phyloP scores from a whole-genome alignment of 2,888 invertebrate species.

The Synergus umbraculus region DNA sequence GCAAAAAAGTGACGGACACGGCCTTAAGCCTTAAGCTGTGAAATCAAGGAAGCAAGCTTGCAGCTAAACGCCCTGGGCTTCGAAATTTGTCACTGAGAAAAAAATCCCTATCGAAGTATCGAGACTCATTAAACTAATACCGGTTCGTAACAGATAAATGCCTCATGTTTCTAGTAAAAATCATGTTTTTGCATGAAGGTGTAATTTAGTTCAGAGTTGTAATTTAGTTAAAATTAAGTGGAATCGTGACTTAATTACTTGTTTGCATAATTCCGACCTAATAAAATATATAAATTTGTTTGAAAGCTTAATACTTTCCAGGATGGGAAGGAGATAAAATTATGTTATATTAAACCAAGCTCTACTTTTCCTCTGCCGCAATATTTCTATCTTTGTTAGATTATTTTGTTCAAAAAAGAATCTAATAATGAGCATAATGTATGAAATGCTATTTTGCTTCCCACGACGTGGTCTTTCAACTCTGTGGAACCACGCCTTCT shows the following conservation, averaged over 20 bases:
- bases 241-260: slow-evolving; percentile 20
- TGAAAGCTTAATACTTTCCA: neutral
- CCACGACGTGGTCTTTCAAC: neutral
- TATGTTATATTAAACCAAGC: neutral
- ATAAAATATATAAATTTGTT: neutral
- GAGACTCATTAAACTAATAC: slow-evolving; percentile 28
- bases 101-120: slow-evolving; percentile 4
- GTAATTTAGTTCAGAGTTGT: neutral
- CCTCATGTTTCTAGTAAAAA: slow-evolving; percentile 4
- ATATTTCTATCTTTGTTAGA: neutral
- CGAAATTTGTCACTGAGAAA: slow-evolving; percentile 7
- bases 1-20: slow-evolving; percentile 31
- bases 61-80: slow-evolving; percentile 26
- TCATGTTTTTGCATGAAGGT: slow-evolving; percentile 10
- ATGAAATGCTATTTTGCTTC: neutral
- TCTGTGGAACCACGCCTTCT: slow-evolving; percentile 21
- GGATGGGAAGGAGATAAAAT: neutral
- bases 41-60: slow-evolving; percentile 56
- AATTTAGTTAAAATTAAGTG: neutral
- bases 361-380: neutral
- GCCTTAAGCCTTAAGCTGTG: slow-evolving; percentile 56
- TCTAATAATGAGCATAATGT: slow-evolving; percentile 11
- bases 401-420: neutral
- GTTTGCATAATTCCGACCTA: neutral
- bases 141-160: slow-evolving; percentile 23